These are phyloP conservation scores for Nephrotoma guestfalica DNA, from an alignment of 2,888 invertebrate genomes.

Conservation along the genomic window DNA sequence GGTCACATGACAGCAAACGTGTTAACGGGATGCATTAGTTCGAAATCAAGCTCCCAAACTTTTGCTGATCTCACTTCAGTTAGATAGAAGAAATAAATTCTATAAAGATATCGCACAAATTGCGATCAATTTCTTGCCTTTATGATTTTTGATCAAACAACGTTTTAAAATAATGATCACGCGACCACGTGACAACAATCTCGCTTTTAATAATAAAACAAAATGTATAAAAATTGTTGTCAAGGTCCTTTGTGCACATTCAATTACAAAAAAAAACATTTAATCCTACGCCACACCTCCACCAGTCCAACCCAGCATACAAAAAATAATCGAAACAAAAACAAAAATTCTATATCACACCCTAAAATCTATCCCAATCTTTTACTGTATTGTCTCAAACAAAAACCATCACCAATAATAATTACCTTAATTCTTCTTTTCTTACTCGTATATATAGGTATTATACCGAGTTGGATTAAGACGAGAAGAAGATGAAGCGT, in stretches of 20 bases:
- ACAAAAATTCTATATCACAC: background rate
- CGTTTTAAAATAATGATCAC: background rate
- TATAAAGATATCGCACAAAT: too few species aligned
- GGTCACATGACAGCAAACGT: too few species aligned
- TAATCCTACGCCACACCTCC: background rate
- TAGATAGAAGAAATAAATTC: too few species aligned
- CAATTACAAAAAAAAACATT: background rate
- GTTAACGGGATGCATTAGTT: too few species aligned
- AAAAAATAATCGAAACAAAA: background rate
- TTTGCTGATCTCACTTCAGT: too few species aligned
- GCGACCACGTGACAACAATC: background rate
- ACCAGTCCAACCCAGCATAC: background rate
- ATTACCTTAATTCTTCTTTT: background rate
- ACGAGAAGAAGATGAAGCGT: slow-evolving; percentile 7
- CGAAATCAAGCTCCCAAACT: too few species aligned
- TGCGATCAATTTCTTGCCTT: too few species aligned
- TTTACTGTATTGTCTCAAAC: background rate
- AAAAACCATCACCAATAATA: background rate
- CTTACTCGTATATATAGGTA: background rate
- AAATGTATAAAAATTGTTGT: background rate
- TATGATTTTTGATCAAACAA: background rate
- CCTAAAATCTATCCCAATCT: background rate
- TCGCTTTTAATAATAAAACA: too few species aligned
- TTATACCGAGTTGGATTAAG: background rate
- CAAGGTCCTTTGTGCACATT: background rate